phyloP scores from a whole-genome alignment of 2,888 invertebrate species.

The Euclidia mi region DNA sequence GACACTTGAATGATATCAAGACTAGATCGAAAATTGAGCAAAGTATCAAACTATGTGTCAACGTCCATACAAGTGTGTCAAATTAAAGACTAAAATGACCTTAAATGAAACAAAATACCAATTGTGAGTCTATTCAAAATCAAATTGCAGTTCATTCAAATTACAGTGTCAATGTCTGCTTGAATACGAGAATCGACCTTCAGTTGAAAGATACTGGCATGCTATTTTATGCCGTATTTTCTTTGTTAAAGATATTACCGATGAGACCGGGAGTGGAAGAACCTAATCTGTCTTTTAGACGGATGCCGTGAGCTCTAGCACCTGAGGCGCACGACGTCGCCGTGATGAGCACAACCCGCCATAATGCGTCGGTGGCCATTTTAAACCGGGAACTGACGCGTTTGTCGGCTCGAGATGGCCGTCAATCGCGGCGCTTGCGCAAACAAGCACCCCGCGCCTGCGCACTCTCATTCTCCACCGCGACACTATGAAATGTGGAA shows the following conservation, averaged over 20 bases:
- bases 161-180: no score
- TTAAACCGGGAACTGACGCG: conserved; percentile 86
- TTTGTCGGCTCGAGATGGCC: conserved; percentile 88
- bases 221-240: conserved; percentile 11
- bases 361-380: conserved; percentile 88
- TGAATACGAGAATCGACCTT: no score
- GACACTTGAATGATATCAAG: no score
- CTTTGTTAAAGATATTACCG: conserved; percentile 78
- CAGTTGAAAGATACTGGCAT: no score
- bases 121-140: no score
- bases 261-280: conserved; percentile 68
- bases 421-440: conserved; percentile 77
- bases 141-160: no score
- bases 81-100: no score
- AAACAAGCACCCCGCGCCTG: conserved; percentile 74
- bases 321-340: conserved; percentile 82
- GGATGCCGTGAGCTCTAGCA: conserved; percentile 85
- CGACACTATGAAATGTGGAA: conserved; percentile 93
- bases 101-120: no score
- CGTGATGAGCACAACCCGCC: conserved; percentile 90
- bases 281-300: conserved; percentile 67
- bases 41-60: no score
- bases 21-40: no score
- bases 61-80: no score
- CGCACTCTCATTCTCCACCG: conserved; percentile 73